Evolutionary conservation across 35 echinoderm and acorn worm species (phyloP).

Genomic region (Lytechinus variegatus): DNA sequence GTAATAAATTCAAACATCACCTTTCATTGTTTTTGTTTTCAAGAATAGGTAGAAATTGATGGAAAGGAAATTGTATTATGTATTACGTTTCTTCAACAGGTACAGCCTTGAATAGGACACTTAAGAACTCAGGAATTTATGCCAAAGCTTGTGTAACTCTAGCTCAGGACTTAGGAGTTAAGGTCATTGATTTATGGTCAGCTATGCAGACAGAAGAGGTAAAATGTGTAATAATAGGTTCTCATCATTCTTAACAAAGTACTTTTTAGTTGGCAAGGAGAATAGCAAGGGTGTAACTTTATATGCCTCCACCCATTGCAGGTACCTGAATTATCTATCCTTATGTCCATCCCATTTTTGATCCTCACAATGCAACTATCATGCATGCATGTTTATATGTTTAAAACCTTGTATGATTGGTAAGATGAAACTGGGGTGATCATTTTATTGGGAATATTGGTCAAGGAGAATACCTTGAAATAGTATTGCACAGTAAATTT

Average conservation of each 20-base stretch:
- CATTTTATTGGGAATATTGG: too few relatives aligned
- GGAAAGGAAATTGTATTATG: not conserved
- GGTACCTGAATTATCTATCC: too few relatives aligned
- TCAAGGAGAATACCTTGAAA: too few relatives aligned
- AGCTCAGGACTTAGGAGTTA: slow-evolving; percentile 62
- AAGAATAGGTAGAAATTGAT: not conserved
- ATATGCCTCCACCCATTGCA: too few relatives aligned
- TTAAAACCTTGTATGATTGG: too few relatives aligned
- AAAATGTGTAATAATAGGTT: not conserved
- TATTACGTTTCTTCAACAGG: slow-evolving; percentile 9
- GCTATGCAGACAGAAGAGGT: slow-evolving; percentile 83
- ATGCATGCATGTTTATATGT: too few relatives aligned
- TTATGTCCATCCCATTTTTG: too few relatives aligned
- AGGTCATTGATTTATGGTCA: slow-evolving; percentile 71
- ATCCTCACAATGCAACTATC: too few relatives aligned
- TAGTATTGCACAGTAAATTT: too few relatives aligned
- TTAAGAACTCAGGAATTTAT: slow-evolving; percentile 76
- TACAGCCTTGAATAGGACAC: slow-evolving; percentile 60
- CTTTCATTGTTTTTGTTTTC: not conserved
- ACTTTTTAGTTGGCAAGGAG: not conserved
- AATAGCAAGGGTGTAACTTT: too few relatives aligned
- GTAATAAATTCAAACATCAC: not conserved
- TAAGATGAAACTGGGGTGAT: too few relatives aligned
- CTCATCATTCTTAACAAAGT: not conserved
- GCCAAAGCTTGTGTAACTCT: slow-evolving; percentile 73